Evolutionary conservation across 2,113 vertebrate species (phyloP), one percentile per base, ranked within the genome.

Genomic region (Oncorhynchus tshawytscha): DNA sequence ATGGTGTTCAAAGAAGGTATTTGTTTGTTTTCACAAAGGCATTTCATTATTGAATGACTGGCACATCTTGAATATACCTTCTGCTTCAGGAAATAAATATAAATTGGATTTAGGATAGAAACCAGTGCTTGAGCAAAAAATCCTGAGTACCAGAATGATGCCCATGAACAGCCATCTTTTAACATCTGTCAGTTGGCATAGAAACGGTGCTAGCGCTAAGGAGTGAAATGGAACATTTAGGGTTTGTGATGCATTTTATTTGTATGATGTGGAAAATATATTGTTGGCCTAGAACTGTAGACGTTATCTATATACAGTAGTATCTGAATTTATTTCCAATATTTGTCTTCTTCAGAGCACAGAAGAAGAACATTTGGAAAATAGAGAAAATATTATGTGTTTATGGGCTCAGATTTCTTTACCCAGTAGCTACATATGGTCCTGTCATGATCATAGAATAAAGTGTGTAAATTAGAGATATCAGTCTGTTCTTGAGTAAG

Each of bases 1-100:
- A 76, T 86, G 71, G 75, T 65, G 77, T 74, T 81, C 76, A 81
- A 84, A 81, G 84, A 83, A 74, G 77, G 70, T 73, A 82, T 81
- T 85, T 77, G 72, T 79, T 45, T 45, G 72, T 82, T 34, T 82
- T 59, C 45, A 80, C 67, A 80, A 82, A 81, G 71, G 59, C 75
- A 82, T 59, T 57, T 74, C 51, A 82, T 84, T 87, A 85, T 86
- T 72, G 31, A 70, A 51, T 86, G 84, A 66, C 71, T 72, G 59
- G 20, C 48, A 82, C 64, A 13, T 24, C 9, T 45, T 45, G 39
- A 45, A 45, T 45, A 45, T 45, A 9, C 9, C 9, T 1, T 45
- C 39, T 45, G 9, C 39, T 12, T 45, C 9, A 45, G 39, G 39
- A 81, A 75, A 82, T 81, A 75, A 84, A 79, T 48, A 20, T 54